Evolutionary conservation across 2,113 vertebrate species (phyloP), one percentile per base, ranked within the genome.

Genomic region (Sphyrna mokarran): DNA sequence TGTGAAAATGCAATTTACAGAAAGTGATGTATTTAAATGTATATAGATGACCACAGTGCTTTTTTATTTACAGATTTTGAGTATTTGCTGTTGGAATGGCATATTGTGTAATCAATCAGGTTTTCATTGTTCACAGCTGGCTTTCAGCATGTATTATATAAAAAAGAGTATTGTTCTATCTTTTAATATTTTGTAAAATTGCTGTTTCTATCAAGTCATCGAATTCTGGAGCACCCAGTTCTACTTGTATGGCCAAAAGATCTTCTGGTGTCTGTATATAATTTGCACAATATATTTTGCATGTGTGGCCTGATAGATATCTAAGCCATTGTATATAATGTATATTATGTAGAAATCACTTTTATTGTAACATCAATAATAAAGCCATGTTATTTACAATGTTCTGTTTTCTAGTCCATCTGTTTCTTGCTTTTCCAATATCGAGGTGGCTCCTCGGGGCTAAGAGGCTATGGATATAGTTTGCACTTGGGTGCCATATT

Each of bases 61-160:
- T 97, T 98, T 97, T 97, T 98, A 98, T 98, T 96, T 97, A 97
- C 97, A 98, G 96, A 97, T 97, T 97, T 96, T 96, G 97, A 97
- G 22, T 70, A 72, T 95, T 72, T 95, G 94, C 43, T 95, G 63
- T 94, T 69, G n/a, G 69, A 95, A 48, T 72, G 40, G 70, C 94
- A 76, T 61, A 90, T 40, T 68, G 61, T 66, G 90, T 68, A 94
- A 94, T 61, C 29, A 16, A 94, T 95, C 68, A 70, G 94, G 40
- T 95, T 72, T 95, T 43, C 69, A 76, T 95, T 95, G 68, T 76
- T 95, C 68, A 72, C 69, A 76, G 94, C 94, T 95, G 68, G 37
- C 66, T 95, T 48, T 95, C 94, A 95, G 94, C 96, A 97, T 98
- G 98, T 98, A 97, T 96, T 96, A 96, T 97, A 96, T 90, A 96